These are phyloP conservation scores for Pammene fasciana DNA, from an alignment of 2,888 invertebrate species.

Conservation along the genomic window DNA sequence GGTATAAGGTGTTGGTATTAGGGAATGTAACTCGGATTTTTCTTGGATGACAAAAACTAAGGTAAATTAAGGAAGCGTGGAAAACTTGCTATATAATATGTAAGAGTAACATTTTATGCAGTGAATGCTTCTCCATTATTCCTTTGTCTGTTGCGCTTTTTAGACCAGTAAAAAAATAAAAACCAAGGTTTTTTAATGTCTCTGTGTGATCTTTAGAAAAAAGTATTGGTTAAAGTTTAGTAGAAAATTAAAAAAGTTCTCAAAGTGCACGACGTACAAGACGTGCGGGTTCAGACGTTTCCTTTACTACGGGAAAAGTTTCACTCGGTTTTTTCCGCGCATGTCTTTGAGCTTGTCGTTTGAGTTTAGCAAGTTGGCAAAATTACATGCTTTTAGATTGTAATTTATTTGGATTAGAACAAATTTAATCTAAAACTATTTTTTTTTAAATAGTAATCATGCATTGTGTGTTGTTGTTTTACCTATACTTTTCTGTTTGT, in stretches of 20 bases:
- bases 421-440: no score
- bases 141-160: no score
- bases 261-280: conserved; percentile 36
- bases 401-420: background rate
- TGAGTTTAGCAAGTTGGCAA: conserved; percentile 4
- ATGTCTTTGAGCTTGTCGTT: conserved; percentile 15
- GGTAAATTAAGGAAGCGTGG: no score
- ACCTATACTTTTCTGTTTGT: no score
- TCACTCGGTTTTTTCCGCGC: conserved; percentile 7
- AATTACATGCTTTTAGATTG: conserved; percentile 1
- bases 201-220: conserved; percentile 26
- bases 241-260: conserved; percentile 41
- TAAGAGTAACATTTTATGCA: no score
- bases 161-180: background rate
- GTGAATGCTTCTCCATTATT: no score
- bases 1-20: no score
- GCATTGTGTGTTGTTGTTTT: no score
- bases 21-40: no score
- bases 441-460: no score
- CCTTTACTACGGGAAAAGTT: conserved; percentile 23
- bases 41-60: no score
- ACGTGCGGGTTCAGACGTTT: conserved; percentile 28
- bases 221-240: conserved; percentile 31
- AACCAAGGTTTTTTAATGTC: conserved; percentile 13
- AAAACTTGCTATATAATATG: no score